Evolutionary conservation across 2,888 invertebrate species (phyloP).

Genomic region (Pogonocherus hispidulus): DNA sequence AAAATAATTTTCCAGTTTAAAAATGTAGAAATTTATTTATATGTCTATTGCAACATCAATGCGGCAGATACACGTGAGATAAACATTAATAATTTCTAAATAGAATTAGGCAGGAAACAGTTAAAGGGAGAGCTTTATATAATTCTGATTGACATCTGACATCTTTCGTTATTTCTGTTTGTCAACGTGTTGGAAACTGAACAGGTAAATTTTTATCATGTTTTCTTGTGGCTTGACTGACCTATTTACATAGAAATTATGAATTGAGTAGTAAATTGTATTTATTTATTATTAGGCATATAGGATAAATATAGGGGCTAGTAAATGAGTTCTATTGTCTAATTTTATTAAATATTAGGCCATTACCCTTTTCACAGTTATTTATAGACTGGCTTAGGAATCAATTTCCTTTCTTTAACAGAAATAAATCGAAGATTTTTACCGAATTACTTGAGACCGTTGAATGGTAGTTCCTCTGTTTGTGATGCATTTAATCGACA

Average conservation of each 20-base stretch:
- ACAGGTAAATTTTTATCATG: too few species aligned
- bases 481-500: conserved; percentile 1
- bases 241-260: too few species aligned
- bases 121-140: not conserved
- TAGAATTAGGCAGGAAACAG: not conserved
- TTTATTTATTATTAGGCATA: too few species aligned
- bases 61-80: not conserved
- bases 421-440: not conserved
- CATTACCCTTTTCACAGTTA: conserved; percentile 17
- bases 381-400: conserved; percentile 6
- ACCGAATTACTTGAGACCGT: not conserved
- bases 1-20: not conserved
- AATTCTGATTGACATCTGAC: conserved; percentile 1
- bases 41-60: not conserved
- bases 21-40: not conserved
- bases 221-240: too few species aligned
- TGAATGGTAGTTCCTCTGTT: conserved; percentile 1
- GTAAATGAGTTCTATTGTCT: not conserved
- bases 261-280: too few species aligned
- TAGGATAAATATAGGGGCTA: not conserved
- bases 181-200: not conserved
- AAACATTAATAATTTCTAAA: not conserved
- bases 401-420: conserved; percentile 13
- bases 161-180: conserved; percentile 4
- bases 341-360: conserved; percentile 15